Evolutionary conservation across 2,113 vertebrate genomes (phyloP), one percentile per base, ranked within the genome.

Genomic region (Andinoacara biseriatus): DNA sequence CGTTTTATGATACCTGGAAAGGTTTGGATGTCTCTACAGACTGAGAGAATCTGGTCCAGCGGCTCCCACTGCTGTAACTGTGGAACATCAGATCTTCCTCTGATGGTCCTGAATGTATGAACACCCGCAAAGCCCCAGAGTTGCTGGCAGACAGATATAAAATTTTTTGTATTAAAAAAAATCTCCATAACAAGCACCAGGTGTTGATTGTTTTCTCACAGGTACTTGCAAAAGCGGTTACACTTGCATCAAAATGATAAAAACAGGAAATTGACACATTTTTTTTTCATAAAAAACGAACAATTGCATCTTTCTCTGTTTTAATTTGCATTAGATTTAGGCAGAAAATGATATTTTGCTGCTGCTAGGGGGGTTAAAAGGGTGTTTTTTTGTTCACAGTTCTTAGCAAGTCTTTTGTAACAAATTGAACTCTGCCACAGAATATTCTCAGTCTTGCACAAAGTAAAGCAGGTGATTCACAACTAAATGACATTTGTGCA

Each of bases 1-100:
- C n/a, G 3, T 58, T 52, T 74, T 18, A 15, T 0, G 1, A 60
- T 87, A 96, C 95, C 94, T 94, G 93, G 83, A 95, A 95, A 43
- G 90, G 86, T 76, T 74, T 74, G 22, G 24, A 74, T 0, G 10
- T 78, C 20, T 82, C 20, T 13, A 95, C 9, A 81, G 89, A 74
- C 26, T 84, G 85, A 56, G 91, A 93, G 63, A 94, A 86, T 22
- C 20, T 91, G 72, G 40, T 87, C 95, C 95, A 96, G 35, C 18
- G 56, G 49, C 24, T 26, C 49, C 43, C 89, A 46, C 89, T 89
- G 57, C 72, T 86, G 58, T 58, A 90, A 22, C 81, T 87, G 52
- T 86, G 82, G 69, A 94, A 94, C 3, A 94, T 15, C 38, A 92
- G 76, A 5, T 86, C n/a, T 5, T 82, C 18, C 18, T 93, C 78